A percentile compares a stretch with the other conserved stretches of the same genome.
Evolutionary conservation across 2,113 vertebrate genomes (phyloP).

Genomic region (Oxygymnocypris stewartii): DNA sequence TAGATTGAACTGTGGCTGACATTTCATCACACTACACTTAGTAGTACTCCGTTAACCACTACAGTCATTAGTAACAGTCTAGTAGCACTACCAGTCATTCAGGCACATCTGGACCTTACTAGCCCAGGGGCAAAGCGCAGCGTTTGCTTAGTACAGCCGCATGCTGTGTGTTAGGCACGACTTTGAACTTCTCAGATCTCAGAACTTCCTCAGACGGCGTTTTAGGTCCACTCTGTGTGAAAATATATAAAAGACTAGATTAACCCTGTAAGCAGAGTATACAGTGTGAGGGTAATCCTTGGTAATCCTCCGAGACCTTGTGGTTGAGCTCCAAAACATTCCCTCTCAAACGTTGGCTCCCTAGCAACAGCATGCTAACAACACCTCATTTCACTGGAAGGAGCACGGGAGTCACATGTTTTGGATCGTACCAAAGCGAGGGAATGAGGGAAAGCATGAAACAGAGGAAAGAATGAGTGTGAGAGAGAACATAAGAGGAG

Average conservation of each 20-base stretch:
- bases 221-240: constrained; percentile 46
- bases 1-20: not conserved
- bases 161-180: constrained; percentile 16
- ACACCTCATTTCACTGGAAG: constrained; percentile 46
- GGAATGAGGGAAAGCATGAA: not conserved
- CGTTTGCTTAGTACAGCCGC: constrained; percentile 15
- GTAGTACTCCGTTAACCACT: not conserved
- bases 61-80: not conserved
- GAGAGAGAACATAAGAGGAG: constrained; percentile 11
- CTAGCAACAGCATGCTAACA: constrained; percentile 56
- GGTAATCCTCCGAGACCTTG: constrained; percentile 59
- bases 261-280: constrained; percentile 48
- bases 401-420: constrained; percentile 24
- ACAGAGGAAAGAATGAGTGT: not conserved
- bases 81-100: not conserved
- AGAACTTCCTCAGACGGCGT: constrained; percentile 33
- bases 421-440: not conserved
- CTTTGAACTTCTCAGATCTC: constrained; percentile 46
- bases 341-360: constrained; percentile 28
- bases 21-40: not conserved
- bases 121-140: not conserved
- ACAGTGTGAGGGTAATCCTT: constrained; percentile 49
- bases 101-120: constrained; percentile 7
- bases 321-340: constrained; percentile 50
- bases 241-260: constrained; percentile 55